Evolutionary conservation across 2,888 invertebrate genomes (phyloP), one percentile per base, ranked within the genome.

Genomic region (Cataglyphis cursor): DNA sequence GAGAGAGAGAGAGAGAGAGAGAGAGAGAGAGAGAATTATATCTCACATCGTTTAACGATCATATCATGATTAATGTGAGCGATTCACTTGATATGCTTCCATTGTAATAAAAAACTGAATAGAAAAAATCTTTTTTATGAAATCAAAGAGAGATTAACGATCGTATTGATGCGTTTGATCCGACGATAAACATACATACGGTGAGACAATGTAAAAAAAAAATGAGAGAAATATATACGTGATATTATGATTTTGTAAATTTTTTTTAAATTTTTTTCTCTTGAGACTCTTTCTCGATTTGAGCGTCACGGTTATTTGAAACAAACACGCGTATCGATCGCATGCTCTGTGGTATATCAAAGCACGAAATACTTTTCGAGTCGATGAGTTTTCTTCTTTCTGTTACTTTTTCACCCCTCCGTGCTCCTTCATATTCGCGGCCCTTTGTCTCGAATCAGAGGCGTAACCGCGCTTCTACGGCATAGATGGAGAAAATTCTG

Each of bases 281-380:
- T 31, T 2, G 38, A 51, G 8, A 76, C 28, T 15, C 2, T 28
- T 28, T 28, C 28, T 68, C 41, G 41, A 70, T 78, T 31, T 21
- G 10, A 38, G 24, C 28, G 8, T 31, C 28, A 28, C 41, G 70
- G 10, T 15, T 68, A 57, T 78, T 78, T 31, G 28, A 41, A 51
- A 66, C 51, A 66, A 78, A 78, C 48, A 62, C 44, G 70, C 38
- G 31, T 61, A 82, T 57, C 75, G 89, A 88, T 88, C 85, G 81
- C 59, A 48, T 51, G 59, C 38, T 51, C n/a, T 51, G 28, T 57
- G 65, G n/a, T 80, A 81, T 82, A 88, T 89, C 85, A 89, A 88
- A 88, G 85, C 73, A 48, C 68, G 81, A 86, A 88, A 84, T 85
- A 85, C 84, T 84, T 89, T 85, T 87, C 87, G 62, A 81, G 80